Percentiles rank a stretch among this genome's conserved stretches.
Evolutionary conservation across 2,888 invertebrate genomes (phyloP).

Genomic region (Watsonalla binaria): DNA sequence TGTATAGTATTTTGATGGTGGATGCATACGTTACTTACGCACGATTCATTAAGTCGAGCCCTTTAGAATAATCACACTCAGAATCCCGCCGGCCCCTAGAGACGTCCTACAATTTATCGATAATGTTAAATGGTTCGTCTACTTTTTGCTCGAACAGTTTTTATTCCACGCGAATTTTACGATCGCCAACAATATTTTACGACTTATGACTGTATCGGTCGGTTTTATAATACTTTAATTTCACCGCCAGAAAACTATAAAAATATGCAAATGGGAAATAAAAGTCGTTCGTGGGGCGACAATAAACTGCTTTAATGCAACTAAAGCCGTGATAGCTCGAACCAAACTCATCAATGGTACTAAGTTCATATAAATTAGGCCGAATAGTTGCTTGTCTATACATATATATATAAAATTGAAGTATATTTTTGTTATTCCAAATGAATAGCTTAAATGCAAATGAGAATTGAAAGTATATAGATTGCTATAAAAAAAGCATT

Average conservation of each 20-base stretch:
- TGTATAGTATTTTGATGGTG: neutral
- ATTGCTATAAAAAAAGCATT: no score
- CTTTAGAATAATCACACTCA: neutral
- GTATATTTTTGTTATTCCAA: no score
- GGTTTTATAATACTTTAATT: conserved; percentile 76
- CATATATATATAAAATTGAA: no score
- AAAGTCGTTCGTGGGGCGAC: conserved; percentile 54
- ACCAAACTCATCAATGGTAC: conserved; percentile 15
- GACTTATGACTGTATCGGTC: conserved; percentile 65
- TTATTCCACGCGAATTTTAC: conserved; percentile 66
- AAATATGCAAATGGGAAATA: conserved; percentile 74
- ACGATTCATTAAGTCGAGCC: neutral
- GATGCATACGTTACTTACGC: neutral
- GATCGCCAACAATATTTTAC: conserved; percentile 71
- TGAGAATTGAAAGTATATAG: no score
- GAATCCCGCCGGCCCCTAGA: neutral
- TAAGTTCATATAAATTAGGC: conserved; percentile 4
- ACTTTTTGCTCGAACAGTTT: conserved; percentile 63
- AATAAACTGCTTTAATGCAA: conserved; percentile 57
- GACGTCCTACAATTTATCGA: conserved; percentile 18
- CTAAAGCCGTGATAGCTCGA: conserved; percentile 15
- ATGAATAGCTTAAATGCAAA: no score
- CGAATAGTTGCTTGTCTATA: no score
- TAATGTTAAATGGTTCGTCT: conserved; percentile 51
- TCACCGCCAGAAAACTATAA: conserved; percentile 73